Conservation (phyloP, 2,888 invertebrate genomes). For the Mimachlamys varia region DNA sequence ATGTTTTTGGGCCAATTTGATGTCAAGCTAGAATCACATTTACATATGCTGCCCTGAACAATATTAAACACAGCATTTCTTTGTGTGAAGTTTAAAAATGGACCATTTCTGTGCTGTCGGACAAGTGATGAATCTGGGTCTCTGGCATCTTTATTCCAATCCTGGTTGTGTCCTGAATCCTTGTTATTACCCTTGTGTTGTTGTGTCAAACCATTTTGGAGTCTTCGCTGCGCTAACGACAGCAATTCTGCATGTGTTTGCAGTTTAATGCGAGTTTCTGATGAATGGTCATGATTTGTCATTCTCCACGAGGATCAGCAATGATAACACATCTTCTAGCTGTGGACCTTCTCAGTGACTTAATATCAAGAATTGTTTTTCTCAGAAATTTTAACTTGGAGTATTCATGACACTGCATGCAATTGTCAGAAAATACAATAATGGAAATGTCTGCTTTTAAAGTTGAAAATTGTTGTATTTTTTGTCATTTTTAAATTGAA, state of each 20-base stretch:
- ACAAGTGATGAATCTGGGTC: neutral
- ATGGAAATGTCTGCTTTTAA: too few relatives aligned
- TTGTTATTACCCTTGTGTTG: neutral
- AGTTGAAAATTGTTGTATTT: too few relatives aligned
- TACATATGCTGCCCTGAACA: too few relatives aligned
- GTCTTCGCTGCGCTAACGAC: neutral
- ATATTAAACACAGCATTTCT: neutral
- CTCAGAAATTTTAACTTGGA: neutral
- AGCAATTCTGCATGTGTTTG: neutral
- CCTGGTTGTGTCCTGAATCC: too few relatives aligned
- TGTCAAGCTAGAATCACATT: too few relatives aligned
- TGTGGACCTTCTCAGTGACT: neutral
- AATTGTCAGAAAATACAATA: too few relatives aligned
- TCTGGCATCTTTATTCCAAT: neutral
- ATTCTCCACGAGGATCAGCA: neutral
- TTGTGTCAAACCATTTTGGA: neutral
- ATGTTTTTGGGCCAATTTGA: too few relatives aligned
- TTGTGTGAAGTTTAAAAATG: neutral
- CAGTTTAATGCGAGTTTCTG: neutral
- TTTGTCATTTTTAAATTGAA: too few relatives aligned
- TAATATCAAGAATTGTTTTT: neutral
- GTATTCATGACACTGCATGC: too few relatives aligned
- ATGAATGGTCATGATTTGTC: conserved; percentile 1
- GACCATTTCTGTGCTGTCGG: neutral
- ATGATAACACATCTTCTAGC: neutral